phyloP scores from a whole-genome alignment of 2,113 vertebrate species.

The Crypturellus undulatus region DNA sequence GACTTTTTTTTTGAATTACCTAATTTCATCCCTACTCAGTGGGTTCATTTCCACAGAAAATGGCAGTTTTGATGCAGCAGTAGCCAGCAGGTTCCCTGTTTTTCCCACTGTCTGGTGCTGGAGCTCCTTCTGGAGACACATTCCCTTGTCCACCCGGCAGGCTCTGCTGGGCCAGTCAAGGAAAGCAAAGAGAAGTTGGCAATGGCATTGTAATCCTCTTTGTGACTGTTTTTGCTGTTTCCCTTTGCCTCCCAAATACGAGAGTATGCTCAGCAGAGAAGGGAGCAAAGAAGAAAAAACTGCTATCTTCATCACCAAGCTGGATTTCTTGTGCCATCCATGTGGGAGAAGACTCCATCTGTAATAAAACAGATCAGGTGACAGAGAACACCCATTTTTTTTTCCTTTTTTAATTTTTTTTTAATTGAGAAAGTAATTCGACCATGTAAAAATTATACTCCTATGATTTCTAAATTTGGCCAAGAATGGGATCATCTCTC shows the following conservation, averaged over 20 bases:
- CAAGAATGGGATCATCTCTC: not conserved
- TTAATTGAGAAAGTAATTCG: not conserved
- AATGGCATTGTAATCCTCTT: not conserved
- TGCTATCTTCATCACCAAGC: accelerated
- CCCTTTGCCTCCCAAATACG: not conserved
- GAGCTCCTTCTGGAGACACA: accelerated
- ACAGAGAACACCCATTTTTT: not conserved
- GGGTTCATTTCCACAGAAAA: not conserved
- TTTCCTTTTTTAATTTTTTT: not conserved
- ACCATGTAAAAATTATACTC: not conserved
- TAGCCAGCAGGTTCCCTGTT: not conserved
- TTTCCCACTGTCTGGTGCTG: not conserved
- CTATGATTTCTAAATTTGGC: not conserved
- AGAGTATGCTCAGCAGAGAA: not conserved
- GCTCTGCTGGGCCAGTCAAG: not conserved
- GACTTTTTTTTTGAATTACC: not conserved
- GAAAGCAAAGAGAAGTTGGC: not conserved
- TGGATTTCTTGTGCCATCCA: not conserved
- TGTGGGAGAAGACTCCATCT: not conserved
- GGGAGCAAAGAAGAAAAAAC: not conserved
- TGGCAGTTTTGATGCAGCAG: not conserved
- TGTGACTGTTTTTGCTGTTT: not conserved
- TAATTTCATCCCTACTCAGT: too few species aligned
- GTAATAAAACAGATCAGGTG: not conserved
- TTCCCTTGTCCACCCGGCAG: accelerated